phyloP scores from a whole-genome alignment of 1,140 invertebrate genomes.

The Ceratoteleas bidentatus region DNA sequence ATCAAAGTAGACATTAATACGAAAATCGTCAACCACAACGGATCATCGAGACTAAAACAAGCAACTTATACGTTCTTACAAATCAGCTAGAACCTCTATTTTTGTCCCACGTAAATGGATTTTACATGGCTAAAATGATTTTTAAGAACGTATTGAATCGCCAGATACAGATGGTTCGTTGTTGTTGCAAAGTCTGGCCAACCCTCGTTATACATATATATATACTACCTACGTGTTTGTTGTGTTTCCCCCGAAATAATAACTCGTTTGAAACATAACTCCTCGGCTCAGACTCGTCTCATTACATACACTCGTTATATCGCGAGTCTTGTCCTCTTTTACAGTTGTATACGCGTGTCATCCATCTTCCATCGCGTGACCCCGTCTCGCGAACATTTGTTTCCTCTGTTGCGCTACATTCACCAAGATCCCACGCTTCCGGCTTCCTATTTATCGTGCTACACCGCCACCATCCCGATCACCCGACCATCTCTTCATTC shows the following conservation, averaged over 20 bases:
- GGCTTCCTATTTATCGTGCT: conserved; percentile 46
- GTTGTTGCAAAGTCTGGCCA: conserved; percentile 22
- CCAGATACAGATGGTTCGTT: conserved; percentile 4
- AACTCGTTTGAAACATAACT: conserved; percentile 57
- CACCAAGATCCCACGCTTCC: conserved; percentile 48
- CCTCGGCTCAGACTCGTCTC: conserved; percentile 59
- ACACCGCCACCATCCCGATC: conserved; percentile 48
- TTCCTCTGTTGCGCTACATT: conserved; percentile 42
- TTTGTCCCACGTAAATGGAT: conserved; percentile 21
- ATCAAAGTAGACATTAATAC: no score
- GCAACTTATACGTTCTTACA: conserved; percentile 6
- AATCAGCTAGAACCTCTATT: conserved; percentile 24
- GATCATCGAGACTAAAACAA: no score
- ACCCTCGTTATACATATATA: conserved; percentile 47
- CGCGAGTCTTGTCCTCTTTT: conserved; percentile 57
- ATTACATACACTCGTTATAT: conserved; percentile 59
- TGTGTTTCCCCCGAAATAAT: conserved; percentile 44
- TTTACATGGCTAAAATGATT: conserved; percentile 1
- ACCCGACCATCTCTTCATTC: conserved; percentile 49
- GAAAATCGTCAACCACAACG: no score
- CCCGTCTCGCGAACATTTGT: conserved; percentile 48
- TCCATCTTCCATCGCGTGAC: conserved; percentile 64
- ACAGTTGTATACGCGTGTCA: conserved; percentile 51
- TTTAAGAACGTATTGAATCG: conserved; percentile 17
- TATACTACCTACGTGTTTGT: conserved; percentile 54